phyloP scores from a whole-genome alignment of 2,113 vertebrate species.

The Hypocryptadius cinnamomeus region DNA sequence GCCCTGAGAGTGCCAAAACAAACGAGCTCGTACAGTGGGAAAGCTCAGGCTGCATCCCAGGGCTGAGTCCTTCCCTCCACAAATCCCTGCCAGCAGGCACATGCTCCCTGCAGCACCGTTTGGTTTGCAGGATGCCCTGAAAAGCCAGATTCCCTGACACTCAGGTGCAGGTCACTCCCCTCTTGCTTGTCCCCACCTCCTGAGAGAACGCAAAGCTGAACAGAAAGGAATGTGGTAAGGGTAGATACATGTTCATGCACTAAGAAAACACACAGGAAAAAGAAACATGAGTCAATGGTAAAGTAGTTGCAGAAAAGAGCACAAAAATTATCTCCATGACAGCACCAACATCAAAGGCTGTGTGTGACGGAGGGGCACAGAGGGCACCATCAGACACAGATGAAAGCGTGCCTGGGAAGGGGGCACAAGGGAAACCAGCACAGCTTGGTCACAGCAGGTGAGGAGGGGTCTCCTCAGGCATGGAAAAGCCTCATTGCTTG shows the following conservation, averaged over 20 bases:
- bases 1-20: neutral
- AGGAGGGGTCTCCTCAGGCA: neutral
- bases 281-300: neutral
- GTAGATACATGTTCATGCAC: neutral
- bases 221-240: neutral
- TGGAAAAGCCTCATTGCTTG: neutral
- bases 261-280: neutral
- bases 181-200: neutral
- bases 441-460: neutral
- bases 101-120: accelerated
- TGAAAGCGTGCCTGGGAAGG: neutral
- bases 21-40: neutral
- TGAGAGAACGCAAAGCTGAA: neutral
- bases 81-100: neutral
- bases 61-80: neutral
- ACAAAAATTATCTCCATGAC: neutral
- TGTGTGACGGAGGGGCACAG: neutral
- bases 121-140: neutral
- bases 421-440: neutral
- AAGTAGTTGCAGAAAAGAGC: neutral
- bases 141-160: neutral
- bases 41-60: neutral
- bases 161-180: neutral
- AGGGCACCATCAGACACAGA: neutral
- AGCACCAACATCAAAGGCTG: neutral